Base-by-base conservation (phyloP, 2,888 invertebrate genomes). In the Agapostemon virescens region DNA sequence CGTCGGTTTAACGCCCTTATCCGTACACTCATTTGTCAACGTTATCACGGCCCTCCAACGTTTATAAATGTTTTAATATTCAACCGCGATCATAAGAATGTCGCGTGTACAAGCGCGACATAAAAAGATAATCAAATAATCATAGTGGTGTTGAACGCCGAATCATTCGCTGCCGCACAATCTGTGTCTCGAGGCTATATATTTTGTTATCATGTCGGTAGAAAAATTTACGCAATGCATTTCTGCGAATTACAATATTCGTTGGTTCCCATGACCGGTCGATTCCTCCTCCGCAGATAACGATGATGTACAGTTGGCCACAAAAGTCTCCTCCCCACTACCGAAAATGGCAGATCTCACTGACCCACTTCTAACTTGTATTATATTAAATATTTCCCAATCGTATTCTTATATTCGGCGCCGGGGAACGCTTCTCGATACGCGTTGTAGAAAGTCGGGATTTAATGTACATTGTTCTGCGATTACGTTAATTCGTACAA, bases 41-140 rank as follows among this genome's bases (percentile, higher is more conserved):
- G 33, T 79, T 77, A 79, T 79, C 77, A 26, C 67, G 1, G 33
- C 33, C n/a, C 33, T 33, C 38, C 26, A 66, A 40, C n/a, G 33
- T 49, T 40, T 49, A 66, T 30, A 67, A 67, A 77, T 67, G 66
- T 77, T 70, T 77, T 52, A 77, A 77, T 58, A 75, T 40, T 36
- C 38, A 13, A 0, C 63, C 5, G 20, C 15, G 42, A 26, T 23
- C 20, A 20, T 23, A 49, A 52, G 15, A 45, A 42, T 40, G 23
- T 33, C 70, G 26, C 64, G 26, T 7, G 61, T 42, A 52, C n/a
- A 45, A 20, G 33, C 0, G 33, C 38, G 77, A 42, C 40, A 79
- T 42, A 71, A 68, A 63, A 77, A 78, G 79, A 74, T 81, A 79
- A 61, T 55, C 52, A 36, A 45, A 30, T 73, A 73, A 70, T 74